A percentile compares a stretch with the other conserved stretches of the same genome.
Conservation (phyloP, 2,888 invertebrate genomes). For the Scaptomyza cyrtandrae region DNA sequence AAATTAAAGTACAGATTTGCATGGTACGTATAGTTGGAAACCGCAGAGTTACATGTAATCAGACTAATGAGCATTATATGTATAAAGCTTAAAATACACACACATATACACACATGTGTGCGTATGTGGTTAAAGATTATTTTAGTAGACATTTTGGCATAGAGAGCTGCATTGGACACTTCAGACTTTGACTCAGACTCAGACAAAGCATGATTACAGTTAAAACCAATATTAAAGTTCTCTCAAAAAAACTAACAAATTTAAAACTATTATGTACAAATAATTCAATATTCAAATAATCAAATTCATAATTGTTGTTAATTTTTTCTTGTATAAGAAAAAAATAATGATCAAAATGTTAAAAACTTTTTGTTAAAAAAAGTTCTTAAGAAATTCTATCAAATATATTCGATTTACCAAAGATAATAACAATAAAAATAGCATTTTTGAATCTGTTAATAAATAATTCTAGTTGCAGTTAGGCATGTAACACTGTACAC, state of each 20-base stretch:
- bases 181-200: neutral
- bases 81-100: neutral
- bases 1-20: slow-evolving; percentile 37
- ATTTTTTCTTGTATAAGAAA: no score
- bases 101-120: neutral
- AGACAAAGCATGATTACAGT: no score
- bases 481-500: slow-evolving; percentile 29
- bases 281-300: no score
- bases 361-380: no score
- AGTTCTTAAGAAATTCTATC: no score
- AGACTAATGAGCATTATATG: slow-evolving; percentile 61
- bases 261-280: no score
- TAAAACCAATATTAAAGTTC: no score
- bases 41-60: slow-evolving; percentile 45
- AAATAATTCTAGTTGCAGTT: slow-evolving; percentile 24
- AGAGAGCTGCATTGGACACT: neutral
- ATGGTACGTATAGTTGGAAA: neutral
- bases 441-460: neutral
- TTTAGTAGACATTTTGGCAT: neutral
- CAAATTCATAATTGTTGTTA: no score
- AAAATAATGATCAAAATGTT: no score
- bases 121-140: neutral
- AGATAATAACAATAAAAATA: no score
- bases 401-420: no score
- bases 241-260: no score